phyloP scores from a whole-genome alignment of 2,797 vertebrate genomes.

The Parauchenoglanis punctatus region DNA sequence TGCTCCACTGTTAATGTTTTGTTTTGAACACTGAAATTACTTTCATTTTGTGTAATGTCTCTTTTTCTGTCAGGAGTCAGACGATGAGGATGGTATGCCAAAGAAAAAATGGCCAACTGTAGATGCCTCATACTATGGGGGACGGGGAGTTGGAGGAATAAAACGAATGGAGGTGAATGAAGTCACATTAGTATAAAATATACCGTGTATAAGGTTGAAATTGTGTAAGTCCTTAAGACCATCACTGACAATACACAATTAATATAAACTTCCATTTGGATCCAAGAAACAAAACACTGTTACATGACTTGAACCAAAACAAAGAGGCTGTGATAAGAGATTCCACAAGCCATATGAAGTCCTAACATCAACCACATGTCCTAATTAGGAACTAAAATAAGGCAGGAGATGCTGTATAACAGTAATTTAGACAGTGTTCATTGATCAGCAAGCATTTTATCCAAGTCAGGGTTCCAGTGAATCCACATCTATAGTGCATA shows the following conservation, averaged over 20 bases:
- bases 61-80: constrained; percentile 76
- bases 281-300: neutral
- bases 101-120: constrained; percentile 92
- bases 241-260: neutral
- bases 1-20: neutral
- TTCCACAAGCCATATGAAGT: neutral
- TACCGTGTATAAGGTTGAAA: neutral
- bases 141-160: constrained; percentile 87
- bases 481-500: neutral
- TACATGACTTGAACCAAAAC: neutral
- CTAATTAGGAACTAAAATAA: neutral
- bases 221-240: neutral
- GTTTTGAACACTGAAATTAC: too few species aligned
- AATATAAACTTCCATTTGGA: neutral
- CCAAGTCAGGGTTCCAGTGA: neutral
- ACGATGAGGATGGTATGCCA: constrained; percentile 88
- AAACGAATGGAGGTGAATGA: constrained; percentile 87
- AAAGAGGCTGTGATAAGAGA: neutral
- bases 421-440: neutral
- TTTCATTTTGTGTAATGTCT: neutral
- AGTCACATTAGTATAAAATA: neutral
- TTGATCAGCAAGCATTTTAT: neutral
- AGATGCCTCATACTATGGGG: constrained; percentile 90
- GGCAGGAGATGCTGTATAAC: neutral
- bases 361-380: neutral